Base-by-base conservation (phyloP, 2,888 invertebrate genomes). In the Drosophila quasianomalipes region DNA sequence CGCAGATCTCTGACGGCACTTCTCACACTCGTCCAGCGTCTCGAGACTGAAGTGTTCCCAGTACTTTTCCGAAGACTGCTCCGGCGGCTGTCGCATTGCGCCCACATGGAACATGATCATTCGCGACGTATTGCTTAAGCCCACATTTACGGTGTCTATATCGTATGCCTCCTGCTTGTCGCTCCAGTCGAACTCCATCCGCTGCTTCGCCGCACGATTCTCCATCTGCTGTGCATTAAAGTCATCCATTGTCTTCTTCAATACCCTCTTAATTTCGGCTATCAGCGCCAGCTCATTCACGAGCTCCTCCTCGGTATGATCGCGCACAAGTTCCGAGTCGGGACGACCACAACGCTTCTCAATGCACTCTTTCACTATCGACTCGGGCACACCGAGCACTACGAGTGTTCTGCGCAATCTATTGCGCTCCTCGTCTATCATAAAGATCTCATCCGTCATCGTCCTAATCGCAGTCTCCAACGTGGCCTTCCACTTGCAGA, bases 101-200 rank as follows among this genome's bases (percentile, higher is more conserved):
- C 98, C 98, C 9, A 97, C 96, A 92, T 96, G 96, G 92, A 97
- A 97, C 94, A 97, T 93, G 64, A 97, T 95, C 28, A 95, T 95
- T 55, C 94, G 95, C 0, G 96, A 96, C 87, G 95, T 95, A 58
- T 97, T 96, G 72, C 95, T 96, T 9, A 98, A 94, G 14, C 95
- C 94, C 51, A 96, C 94, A 91, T 96, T 96, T 0, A 93, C 93
- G 0, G 96, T 93, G 85, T 98, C 98, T 5, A 97, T 96, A 80
- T 96, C 95, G 87, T 97, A 96, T 0, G 97, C 95, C 91, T 97
- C 96, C 69, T 95, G 95, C 94, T 98, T 98, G 91, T 98, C 97
- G 86, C 97, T 97, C 97, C 98, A 98, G 92, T 98, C 98, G 89
- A 96, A 96, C 93, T 98, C 98, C 70, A 98, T 94, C 52, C 96